Evolutionary conservation across 2,888 invertebrate species (phyloP), one percentile per base, ranked within the genome.

Genomic region (Boloria euphrosyne): DNA sequence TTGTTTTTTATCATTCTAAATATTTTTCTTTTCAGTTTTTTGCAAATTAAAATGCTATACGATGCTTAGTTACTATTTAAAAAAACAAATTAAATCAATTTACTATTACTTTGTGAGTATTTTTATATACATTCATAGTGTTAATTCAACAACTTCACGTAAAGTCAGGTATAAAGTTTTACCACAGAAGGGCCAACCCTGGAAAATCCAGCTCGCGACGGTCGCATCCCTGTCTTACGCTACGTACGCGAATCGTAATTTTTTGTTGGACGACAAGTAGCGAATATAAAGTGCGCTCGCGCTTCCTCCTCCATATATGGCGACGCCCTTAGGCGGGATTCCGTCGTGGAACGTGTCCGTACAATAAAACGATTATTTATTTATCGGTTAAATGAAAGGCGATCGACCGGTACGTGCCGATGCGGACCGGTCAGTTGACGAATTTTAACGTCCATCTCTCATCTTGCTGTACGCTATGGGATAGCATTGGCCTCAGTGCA

Each of bases 311-410:
- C 91, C 90, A 76, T 90, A 81, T 89, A 90, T 70, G 90, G 90
- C 61, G 71, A 75, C 83, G 79, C 82, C 85, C 85, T 86, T 85
- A 83, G 80, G 83, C 85, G 79, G 85, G 90, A 91, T 91, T 89
- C 90, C 88, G 74, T 75, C 74, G 74, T 76, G 78, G 84, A 82
- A 86, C 89, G 87, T 87, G 88, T 84, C 83, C 81, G 80, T 81
- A 78, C 79, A 80, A 84, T 86, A 89, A 86, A 85, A 89, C 88
- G 85, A 84, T 81, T 90, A 90, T 89, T 89, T 89, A 90, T 90
- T 79, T 78, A 79, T 78, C 76, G 74, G 74, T 75, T 76, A 80
- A 78, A 79, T 77, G 76, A 79, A 75, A 74, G 76, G 75, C 75
- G 71, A 74, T 75, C 75, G 76, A 74, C 75, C 76, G 76, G 70